Conservation (phyloP, 2,113 vertebrate genomes). For the Daphoenositta chrysoptera region DNA sequence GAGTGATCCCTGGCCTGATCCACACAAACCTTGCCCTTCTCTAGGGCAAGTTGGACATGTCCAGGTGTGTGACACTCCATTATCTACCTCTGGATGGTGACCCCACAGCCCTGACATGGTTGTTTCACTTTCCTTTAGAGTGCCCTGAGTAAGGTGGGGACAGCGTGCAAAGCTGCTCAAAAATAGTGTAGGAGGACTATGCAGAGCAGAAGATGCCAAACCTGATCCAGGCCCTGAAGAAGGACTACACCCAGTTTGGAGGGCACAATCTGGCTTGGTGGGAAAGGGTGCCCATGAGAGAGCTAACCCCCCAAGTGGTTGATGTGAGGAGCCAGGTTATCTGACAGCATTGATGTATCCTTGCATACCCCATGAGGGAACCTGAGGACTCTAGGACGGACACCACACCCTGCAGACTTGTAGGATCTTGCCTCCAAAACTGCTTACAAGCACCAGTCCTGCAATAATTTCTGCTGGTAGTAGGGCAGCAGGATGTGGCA, state of each 20-base stretch:
- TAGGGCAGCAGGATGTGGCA: background rate
- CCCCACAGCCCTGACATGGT: fast-evolving
- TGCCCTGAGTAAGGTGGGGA: background rate
- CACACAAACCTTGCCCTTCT: background rate
- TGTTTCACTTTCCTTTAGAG: background rate
- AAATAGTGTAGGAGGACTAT: background rate
- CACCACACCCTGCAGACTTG: background rate
- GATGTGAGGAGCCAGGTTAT: background rate
- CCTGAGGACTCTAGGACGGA: background rate
- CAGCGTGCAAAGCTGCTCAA: fast-evolving
- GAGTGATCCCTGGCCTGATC: background rate
- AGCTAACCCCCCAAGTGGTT: background rate
- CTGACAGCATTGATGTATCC: background rate
- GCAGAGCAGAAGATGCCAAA: background rate
- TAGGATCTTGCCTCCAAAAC: background rate
- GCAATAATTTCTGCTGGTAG: background rate
- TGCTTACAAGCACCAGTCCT: background rate
- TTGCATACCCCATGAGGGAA: background rate
- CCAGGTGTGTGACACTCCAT: background rate
- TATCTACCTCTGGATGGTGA: background rate
- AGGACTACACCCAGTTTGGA: background rate
- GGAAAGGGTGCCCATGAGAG: background rate
- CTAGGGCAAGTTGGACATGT: background rate
- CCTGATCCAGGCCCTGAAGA: background rate
- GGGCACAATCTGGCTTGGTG: background rate